These are phyloP conservation scores for Osmerus eperlanus DNA, from an alignment of 2,113 vertebrate genomes.

Conservation along the genomic window DNA sequence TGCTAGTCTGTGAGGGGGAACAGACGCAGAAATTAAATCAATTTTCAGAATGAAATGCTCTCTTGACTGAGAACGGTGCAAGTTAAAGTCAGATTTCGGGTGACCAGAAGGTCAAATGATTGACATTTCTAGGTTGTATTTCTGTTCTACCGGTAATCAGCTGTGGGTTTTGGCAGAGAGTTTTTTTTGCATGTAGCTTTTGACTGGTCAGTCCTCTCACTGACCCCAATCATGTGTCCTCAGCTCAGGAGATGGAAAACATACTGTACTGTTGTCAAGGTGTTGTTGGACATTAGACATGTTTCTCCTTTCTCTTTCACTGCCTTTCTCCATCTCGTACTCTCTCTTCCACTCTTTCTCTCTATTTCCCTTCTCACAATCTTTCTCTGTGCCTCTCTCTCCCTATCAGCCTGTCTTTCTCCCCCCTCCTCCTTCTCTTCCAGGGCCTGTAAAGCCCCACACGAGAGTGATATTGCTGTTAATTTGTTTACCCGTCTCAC, in stretches of 20 bases:
- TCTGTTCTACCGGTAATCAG: not conserved
- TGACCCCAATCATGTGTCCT: not conserved
- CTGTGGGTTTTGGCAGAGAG: not conserved
- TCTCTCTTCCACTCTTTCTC: constrained; percentile 7
- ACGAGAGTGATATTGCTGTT: constrained; percentile 10
- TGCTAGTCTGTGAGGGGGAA: constrained; percentile 12
- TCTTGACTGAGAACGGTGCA: constrained; percentile 2
- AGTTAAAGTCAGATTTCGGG: not conserved
- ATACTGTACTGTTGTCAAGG: not conserved
- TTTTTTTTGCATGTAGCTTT: no score
- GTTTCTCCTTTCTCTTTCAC: not conserved
- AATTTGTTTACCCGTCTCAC: constrained; percentile 20
- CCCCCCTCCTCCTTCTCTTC: not conserved
- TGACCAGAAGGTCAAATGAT: not conserved
- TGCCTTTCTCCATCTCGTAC: not conserved
- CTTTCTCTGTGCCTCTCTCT: not conserved
- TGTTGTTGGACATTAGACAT: no score
- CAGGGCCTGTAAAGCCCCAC: constrained; percentile 26
- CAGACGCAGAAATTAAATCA: constrained; percentile 12
- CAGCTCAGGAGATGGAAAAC: not conserved
- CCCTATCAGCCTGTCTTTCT: not conserved
- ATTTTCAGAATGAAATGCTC: constrained; percentile 20
- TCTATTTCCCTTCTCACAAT: not conserved
- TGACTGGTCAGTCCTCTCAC: not conserved
- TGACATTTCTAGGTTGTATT: not conserved